phyloP scores from a whole-genome alignment of 2,113 vertebrate genomes.

The Vimba vimba region DNA sequence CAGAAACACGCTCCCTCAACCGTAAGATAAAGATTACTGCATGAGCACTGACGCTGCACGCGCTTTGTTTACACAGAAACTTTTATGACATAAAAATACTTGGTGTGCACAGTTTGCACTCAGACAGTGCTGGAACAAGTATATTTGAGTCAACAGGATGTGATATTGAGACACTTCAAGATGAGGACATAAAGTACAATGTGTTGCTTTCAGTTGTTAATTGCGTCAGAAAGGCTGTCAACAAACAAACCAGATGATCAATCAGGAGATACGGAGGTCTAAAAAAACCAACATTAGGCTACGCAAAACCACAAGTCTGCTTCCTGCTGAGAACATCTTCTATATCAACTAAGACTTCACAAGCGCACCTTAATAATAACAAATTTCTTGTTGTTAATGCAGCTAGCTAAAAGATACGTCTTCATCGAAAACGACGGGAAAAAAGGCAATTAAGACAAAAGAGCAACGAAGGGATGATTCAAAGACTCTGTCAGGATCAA shows the following conservation, averaged over 20 bases:
- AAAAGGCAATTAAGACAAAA: constrained; percentile 42
- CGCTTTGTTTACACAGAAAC: constrained; percentile 49
- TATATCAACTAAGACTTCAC: constrained; percentile 13
- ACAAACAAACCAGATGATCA: constrained; percentile 23
- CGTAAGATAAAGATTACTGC: constrained; percentile 48
- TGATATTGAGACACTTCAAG: constrained; percentile 84
- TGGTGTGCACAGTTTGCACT: constrained; percentile 14
- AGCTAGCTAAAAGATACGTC: constrained; percentile 19
- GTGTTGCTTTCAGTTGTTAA: constrained; percentile 42
- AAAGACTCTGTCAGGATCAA: constrained; percentile 70
- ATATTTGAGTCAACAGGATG: constrained; percentile 98
- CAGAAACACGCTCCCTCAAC: neutral
- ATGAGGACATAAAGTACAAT: constrained; percentile 80
- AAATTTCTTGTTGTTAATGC: constrained; percentile 23
- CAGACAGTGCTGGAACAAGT: constrained; percentile 79
- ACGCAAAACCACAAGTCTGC: constrained; percentile 29
- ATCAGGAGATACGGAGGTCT: constrained; percentile 3
- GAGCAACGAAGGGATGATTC: constrained; percentile 40
- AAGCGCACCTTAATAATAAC: constrained; percentile 5
- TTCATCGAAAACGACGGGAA: constrained; percentile 7
- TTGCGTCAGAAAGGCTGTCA: constrained; percentile 47
- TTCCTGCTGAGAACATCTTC: constrained; percentile 23
- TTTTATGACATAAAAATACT: constrained; percentile 47
- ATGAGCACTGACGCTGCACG: constrained; percentile 12
- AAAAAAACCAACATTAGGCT: constrained; percentile 35